Conservation (phyloP, 2,113 vertebrate genomes). For the Callaeas wilsoni region DNA sequence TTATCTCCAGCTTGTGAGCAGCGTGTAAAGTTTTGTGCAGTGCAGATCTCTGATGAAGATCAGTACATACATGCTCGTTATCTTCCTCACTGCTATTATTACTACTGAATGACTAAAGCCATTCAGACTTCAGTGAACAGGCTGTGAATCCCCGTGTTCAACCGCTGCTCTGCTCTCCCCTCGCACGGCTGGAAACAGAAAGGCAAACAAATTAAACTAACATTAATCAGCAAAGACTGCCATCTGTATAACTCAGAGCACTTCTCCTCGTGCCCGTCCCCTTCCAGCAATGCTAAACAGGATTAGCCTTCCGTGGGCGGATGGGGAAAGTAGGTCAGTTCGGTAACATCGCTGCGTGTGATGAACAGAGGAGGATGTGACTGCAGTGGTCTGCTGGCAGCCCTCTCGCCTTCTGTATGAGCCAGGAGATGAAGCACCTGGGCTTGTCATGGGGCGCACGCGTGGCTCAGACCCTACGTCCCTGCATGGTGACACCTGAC, state of each 20-base stretch:
- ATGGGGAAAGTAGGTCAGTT: slow-evolving; percentile 75
- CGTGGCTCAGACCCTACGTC: fast-evolving
- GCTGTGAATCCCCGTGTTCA: background rate
- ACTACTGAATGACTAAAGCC: background rate
- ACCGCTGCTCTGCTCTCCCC: background rate
- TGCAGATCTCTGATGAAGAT: background rate
- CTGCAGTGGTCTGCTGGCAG: slow-evolving; percentile 1
- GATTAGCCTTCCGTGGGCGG: slow-evolving; percentile 72
- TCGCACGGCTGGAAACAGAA: slow-evolving; percentile 36
- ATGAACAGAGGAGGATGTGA: slow-evolving; percentile 29
- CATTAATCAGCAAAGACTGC: slow-evolving; percentile 58
- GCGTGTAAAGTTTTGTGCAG: background rate
- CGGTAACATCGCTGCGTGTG: slow-evolving; percentile 28
- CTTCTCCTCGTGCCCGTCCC: slow-evolving; percentile 44
- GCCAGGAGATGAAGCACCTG: background rate
- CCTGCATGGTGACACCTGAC: background rate
- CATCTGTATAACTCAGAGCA: slow-evolving; percentile 59
- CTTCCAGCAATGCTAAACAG: slow-evolving; percentile 68
- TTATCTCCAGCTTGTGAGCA: background rate
- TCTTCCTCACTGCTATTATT: background rate
- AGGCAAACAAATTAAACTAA: slow-evolving; percentile 58
- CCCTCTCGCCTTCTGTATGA: background rate
- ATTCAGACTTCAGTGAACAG: background rate
- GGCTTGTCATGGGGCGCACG: fast-evolving
- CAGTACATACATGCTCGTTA: background rate